phyloP scores from a whole-genome alignment of 2,888 invertebrate genomes.

The Tipula confusa region DNA sequence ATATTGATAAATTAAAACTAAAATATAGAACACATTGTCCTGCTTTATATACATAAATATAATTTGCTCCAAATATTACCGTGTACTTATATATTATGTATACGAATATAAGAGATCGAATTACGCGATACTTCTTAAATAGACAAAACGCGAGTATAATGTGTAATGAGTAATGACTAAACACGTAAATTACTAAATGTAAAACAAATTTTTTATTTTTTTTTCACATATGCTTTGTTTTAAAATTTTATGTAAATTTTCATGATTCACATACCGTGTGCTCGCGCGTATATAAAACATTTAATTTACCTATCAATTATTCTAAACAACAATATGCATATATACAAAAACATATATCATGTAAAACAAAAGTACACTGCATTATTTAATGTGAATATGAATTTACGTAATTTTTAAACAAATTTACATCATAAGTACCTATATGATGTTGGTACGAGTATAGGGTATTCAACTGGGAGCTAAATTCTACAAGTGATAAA shows the following conservation, averaged over 20 bases:
- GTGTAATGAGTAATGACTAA: neutral
- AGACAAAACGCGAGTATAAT: neutral
- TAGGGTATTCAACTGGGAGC: no score
- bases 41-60: neutral
- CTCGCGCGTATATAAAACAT: neutral
- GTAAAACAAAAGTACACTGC: no score
- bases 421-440: no score
- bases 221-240: neutral
- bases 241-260: neutral
- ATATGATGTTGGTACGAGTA: no score
- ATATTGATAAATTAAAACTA: neutral
- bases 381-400: neutral
- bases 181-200: neutral
- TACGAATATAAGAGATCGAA: no score
- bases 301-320: slow-evolving; percentile 7
- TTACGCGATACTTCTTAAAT: neutral
- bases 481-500: no score
- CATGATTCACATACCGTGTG: neutral
- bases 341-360: neutral
- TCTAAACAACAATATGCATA: neutral
- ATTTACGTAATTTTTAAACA: slow-evolving; percentile 4
- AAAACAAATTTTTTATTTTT: neutral
- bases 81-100: neutral
- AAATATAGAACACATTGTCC: neutral
- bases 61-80: neutral